Base-by-base conservation (phyloP, 2,113 vertebrate species). In the Danionella cerebrum region DNA sequence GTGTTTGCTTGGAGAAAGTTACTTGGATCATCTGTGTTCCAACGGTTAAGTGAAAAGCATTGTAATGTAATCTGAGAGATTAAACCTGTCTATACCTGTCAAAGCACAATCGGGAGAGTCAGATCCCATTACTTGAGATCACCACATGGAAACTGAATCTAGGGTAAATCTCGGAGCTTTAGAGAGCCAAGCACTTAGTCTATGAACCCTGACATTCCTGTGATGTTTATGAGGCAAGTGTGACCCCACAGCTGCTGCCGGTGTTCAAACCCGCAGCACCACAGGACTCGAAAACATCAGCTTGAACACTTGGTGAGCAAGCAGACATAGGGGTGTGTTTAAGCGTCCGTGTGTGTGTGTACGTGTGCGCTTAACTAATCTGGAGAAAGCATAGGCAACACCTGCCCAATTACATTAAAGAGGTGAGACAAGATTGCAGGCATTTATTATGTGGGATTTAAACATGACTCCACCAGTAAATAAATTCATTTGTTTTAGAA, bases 181-280 rank as follows among this genome's bases (percentile, higher is more conserved):
- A 45, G n/a, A 33, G 45, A 50, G 41, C 36, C 55, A 63, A 31
- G 38, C 27, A 53, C 21, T 69, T 25, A 54, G 70, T 71, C 68
- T 63, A 21, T 59, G 42, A 48, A 14, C 33, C 11, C 36, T 76
- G 74, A 73, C 71, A 76, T 64, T 48, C 42, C 52, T 25, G 45
- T 74, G 71, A 76, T 51, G 57, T 74, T 74, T 76, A 64, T 66
- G 55, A 76, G 53, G 42, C 64, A 58, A 59, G 67, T 71, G 77
- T 63, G 58, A 35, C 27, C 25, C 16, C 24, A 47, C 77, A 76
- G 77, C 76, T 79, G 74, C 57, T 55, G 59, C 44, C 63, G 66
- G 53, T 65, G 58, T 69, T 76, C 68, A 76, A 66, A 35, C 44
- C 42, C 59, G 14, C 48, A 48, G 35, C 35, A 64, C 44, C 69